Evolutionary conservation across 2,113 vertebrate species (phyloP).

Genomic region (human): DNA sequence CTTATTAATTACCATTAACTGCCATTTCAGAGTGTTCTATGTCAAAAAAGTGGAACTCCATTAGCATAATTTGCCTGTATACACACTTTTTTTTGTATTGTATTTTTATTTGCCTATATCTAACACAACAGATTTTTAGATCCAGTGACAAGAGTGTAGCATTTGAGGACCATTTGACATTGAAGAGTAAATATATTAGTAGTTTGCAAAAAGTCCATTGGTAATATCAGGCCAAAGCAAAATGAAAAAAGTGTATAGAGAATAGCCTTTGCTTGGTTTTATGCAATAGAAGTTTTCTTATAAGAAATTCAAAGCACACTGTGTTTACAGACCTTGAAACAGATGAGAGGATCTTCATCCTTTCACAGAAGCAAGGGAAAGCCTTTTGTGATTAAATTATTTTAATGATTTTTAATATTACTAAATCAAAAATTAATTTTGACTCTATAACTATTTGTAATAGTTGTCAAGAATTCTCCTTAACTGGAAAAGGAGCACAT

Average conservation of each 20-base stretch:
- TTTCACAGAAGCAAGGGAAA: conserved; percentile 27
- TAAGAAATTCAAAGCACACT: not conserved
- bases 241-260: not conserved
- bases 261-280: not conserved
- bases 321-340: not conserved
- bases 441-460: not conserved
- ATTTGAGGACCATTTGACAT: not conserved
- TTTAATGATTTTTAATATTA: conserved; percentile 7
- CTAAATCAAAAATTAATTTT: conserved; percentile 33
- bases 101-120: conserved; percentile 23
- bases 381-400: conserved; percentile 10
- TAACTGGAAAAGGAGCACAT: not conserved
- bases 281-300: not conserved
- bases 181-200: not conserved
- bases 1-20: conserved; percentile 43
- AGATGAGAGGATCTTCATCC: not conserved
- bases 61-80: not conserved
- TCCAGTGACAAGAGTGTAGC: not conserved
- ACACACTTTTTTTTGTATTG: not conserved
- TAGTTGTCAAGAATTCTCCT: not conserved
- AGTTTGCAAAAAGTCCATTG: not conserved
- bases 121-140: conserved; percentile 14
- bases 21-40: not conserved
- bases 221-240: not conserved
- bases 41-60: not conserved